Percentiles rank a stretch among this genome's conserved stretches.
Evolutionary conservation across 2,113 vertebrate species (phyloP).

Genomic region (Lophotis ruficrista): DNA sequence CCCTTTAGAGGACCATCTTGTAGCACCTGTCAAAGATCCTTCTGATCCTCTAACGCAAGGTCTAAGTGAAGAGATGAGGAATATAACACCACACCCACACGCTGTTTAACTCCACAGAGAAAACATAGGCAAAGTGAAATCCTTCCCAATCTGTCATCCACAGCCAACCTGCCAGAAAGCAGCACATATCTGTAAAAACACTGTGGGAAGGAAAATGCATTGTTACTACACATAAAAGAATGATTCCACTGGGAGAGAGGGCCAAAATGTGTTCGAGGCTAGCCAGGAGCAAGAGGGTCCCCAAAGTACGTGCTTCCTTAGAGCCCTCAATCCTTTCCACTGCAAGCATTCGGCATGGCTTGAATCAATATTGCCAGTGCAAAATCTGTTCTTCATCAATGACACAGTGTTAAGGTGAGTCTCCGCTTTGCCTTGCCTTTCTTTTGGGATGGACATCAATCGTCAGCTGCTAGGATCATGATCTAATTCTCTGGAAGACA

Average conservation of each 20-base stretch:
- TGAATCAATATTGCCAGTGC: slow-evolving; percentile 21
- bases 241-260: slow-evolving; percentile 41
- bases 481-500: slow-evolving; percentile 56
- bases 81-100: slow-evolving; percentile 26
- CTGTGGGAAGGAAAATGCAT: slow-evolving; percentile 46
- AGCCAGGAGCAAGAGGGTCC: slow-evolving; percentile 13
- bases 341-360: not conserved
- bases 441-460: slow-evolving; percentile 44
- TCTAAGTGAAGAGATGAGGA: slow-evolving; percentile 29
- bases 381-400: slow-evolving; percentile 72
- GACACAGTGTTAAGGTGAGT: slow-evolving; percentile 27
- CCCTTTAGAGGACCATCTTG: slow-evolving; percentile 25
- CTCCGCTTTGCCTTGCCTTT: slow-evolving; percentile 34
- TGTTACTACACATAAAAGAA: slow-evolving; percentile 69
- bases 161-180: slow-evolving; percentile 64
- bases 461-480: slow-evolving; percentile 27
- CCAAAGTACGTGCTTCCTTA: slow-evolving; percentile 28
- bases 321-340: not conserved
- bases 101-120: slow-evolving; percentile 56
- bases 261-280: slow-evolving; percentile 25
- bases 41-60: slow-evolving; percentile 22
- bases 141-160: slow-evolving; percentile 63
- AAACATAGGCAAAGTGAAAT: slow-evolving; percentile 62
- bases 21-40: slow-evolving; percentile 51
- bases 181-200: slow-evolving; percentile 59